phyloP scores from a whole-genome alignment of 2,888 invertebrate species.

The Emesis furor region DNA sequence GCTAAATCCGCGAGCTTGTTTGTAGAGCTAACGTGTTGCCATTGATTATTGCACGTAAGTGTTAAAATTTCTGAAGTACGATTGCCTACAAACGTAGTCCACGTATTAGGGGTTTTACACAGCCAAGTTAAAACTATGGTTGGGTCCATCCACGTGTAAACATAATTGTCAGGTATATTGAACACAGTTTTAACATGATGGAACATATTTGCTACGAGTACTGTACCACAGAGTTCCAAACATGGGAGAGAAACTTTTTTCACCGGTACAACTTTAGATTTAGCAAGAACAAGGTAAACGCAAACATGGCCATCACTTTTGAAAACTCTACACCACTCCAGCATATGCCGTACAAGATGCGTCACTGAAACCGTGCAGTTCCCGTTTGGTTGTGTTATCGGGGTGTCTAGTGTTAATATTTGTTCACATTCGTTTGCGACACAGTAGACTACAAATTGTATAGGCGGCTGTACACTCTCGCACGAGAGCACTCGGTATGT shows the following conservation, averaged over 20 bases:
- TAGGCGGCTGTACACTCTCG: too few species aligned
- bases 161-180: background rate
- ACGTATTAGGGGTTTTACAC: background rate
- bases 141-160: background rate
- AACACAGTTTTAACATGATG: background rate
- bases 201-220: background rate
- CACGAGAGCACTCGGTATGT: too few species aligned
- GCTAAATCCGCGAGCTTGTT: background rate
- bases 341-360: constrained; percentile 44
- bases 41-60: background rate
- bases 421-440: too few species aligned
- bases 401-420: too few species aligned
- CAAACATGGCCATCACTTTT: background rate
- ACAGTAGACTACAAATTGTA: too few species aligned
- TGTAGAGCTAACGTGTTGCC: background rate
- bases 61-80: background rate
- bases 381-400: background rate
- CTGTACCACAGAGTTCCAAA: background rate
- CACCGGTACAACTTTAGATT: constrained; percentile 17
- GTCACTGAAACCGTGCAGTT: constrained; percentile 26
- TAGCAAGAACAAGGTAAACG: constrained; percentile 23
- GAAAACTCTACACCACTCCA: constrained; percentile 37
- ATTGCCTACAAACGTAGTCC: background rate
- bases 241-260: constrained; percentile 1
- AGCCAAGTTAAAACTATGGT: constrained; percentile 9